Evolutionary conservation across 2,797 vertebrate genomes (phyloP), one percentile per base, ranked within the genome.

Genomic region (Arctocebus calabarensis): DNA sequence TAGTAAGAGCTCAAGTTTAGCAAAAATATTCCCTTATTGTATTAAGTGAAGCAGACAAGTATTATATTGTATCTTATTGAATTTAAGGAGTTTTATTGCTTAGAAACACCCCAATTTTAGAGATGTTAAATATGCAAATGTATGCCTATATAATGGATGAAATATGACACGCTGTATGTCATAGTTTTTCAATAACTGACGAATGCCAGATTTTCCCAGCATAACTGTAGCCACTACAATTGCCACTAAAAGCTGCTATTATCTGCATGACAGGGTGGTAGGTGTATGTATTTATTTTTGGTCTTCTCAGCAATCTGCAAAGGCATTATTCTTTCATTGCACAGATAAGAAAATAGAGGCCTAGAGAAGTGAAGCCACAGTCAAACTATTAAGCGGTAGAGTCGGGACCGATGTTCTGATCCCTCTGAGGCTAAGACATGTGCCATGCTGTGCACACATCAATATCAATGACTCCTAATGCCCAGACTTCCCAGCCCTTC

Each of bases 111-210:
- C 48, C 73, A 74, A 48, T 43, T 61, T 84, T 61, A 68, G 77
- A 91, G 84, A 93, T 37, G 27, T 74, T 93, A 86, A 93, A 71
- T 92, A 64, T 70, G 79, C 89, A 95, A 91, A 79, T 75, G 0
- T 16, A 74, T 62, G 16, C 23, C 4, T 34, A 16, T n/a, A 37
- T 27, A 73, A 91, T 25, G 45, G 32, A 62, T 55, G 52, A 91
- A 87, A 74, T 71, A 13, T 2, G 7, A 37, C n/a, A n/a, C 22
- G 40, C 19, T 22, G 0, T 70, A 34, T n/a, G 32, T 70, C 22
- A 64, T 32, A 34, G 74, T 3, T 40, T 95, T 93, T 62, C 61
- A 52, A 40, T 90, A 70, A 62, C 2, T 32, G 34, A 12, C 32
- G 66, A 84, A 70, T 62, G 34, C 73, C 70, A 55, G 34, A 73